phyloP scores from a whole-genome alignment of 2,113 vertebrate species.

The Mixornis gularis region DNA sequence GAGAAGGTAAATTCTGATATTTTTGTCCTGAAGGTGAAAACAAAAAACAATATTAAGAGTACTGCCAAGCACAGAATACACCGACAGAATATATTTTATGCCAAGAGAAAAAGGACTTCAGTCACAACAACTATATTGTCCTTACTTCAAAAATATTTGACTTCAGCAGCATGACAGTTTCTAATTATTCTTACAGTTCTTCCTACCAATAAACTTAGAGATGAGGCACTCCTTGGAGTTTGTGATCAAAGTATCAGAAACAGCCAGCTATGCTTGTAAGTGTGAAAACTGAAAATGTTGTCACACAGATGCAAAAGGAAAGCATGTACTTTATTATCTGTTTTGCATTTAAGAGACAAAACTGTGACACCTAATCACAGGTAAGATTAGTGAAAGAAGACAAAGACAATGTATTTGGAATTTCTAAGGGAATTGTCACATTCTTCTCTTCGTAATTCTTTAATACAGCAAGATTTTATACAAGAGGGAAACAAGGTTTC shows the following conservation, averaged over 20 bases:
- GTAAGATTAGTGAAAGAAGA: constrained; percentile 37
- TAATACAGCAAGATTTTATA: background rate
- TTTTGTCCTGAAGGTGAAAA: background rate
- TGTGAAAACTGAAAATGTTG: constrained; percentile 23
- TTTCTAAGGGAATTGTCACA: background rate
- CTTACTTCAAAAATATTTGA: background rate
- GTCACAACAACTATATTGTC: background rate
- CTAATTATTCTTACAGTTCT: constrained; percentile 11
- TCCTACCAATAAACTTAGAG: constrained; percentile 9
- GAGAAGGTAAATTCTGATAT: background rate
- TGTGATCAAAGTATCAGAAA: constrained; percentile 37
- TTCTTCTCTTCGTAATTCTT: background rate
- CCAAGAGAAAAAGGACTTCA: background rate
- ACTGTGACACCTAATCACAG: constrained; percentile 25
- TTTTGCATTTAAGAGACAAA: constrained; percentile 44
- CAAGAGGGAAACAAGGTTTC: background rate
- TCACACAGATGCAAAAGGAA: background rate
- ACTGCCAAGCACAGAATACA: background rate
- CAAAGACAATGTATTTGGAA: constrained; percentile 25
- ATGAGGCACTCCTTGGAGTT: background rate
- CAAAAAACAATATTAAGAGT: background rate
- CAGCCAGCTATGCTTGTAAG: constrained; percentile 7
- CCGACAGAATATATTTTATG: background rate
- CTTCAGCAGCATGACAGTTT: background rate
- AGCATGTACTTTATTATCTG: constrained; percentile 17